Percentiles rank a stretch among this genome's conserved stretches.
Evolutionary conservation across 1,140 invertebrate species (phyloP).

Genomic region (Drosophila trapezifrons): DNA sequence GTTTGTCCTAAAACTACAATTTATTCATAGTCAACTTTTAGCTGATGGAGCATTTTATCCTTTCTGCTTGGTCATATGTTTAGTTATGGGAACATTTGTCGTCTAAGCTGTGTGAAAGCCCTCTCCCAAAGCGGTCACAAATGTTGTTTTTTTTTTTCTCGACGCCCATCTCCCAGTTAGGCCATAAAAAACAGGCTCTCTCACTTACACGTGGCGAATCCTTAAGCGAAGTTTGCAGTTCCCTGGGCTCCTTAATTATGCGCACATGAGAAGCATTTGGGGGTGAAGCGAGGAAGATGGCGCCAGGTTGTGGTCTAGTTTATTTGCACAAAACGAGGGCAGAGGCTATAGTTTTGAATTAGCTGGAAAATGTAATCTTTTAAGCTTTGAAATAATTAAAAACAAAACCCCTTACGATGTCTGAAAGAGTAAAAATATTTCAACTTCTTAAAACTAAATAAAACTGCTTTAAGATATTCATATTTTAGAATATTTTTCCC

Average conservation of each 20-base stretch:
- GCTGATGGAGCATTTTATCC: slow-evolving; percentile 18
- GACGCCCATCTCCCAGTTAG: slow-evolving; percentile 20
- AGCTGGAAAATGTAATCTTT: background rate
- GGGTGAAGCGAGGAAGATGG: slow-evolving; percentile 5
- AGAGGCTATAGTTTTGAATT: slow-evolving; percentile 18
- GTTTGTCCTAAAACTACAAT: background rate
- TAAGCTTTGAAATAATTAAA: background rate
- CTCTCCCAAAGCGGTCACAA: slow-evolving; percentile 22
- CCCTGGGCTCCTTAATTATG: slow-evolving; percentile 52
- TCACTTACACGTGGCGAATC: slow-evolving; percentile 8
- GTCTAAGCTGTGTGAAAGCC: background rate
- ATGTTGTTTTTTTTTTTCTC: background rate
- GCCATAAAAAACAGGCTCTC: slow-evolving; percentile 28
- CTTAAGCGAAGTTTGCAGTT: slow-evolving; percentile 26
- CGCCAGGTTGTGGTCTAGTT: slow-evolving; percentile 25
- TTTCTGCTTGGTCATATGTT: slow-evolving; percentile 11
- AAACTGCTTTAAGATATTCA: background rate
- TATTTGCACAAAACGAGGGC: slow-evolving; percentile 19
- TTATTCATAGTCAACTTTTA: slow-evolving; percentile 5
- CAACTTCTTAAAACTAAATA: background rate
- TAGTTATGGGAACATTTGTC: slow-evolving; percentile 8
- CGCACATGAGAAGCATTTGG: slow-evolving; percentile 49
- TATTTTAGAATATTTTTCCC: background rate
- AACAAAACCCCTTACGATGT: background rate
- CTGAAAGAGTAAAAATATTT: background rate